A percentile compares a stretch with the other conserved stretches of the same genome.
These are phyloP conservation scores for Champsocephalus esox DNA, from an alignment of 2,797 vertebrate genomes.

Conservation along the genomic window DNA sequence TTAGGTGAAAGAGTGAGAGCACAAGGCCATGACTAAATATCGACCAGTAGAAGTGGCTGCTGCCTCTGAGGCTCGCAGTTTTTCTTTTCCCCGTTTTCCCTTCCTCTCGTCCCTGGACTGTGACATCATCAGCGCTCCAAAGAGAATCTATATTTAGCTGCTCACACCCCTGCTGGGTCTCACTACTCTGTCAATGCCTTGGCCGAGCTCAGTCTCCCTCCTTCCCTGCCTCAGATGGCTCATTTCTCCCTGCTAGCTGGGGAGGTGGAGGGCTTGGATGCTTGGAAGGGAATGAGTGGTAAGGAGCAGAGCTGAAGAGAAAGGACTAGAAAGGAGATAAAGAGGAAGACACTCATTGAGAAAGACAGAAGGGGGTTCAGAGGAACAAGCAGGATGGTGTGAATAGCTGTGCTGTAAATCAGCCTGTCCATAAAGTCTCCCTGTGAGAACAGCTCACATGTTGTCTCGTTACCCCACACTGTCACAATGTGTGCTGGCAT, in stretches of 20 bases:
- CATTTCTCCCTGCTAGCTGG: conserved; percentile 54
- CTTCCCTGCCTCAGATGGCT: conserved; percentile 63
- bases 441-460: conserved; percentile 65
- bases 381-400: conserved; percentile 64
- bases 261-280: conserved; percentile 36
- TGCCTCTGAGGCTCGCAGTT: conserved; percentile 58
- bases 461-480: conserved; percentile 66
- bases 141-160: conserved; percentile 87
- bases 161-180: conserved; percentile 79
- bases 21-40: conserved; percentile 18
- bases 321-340: conserved; percentile 54
- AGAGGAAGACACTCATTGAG: conserved; percentile 61
- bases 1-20: conserved; percentile 23
- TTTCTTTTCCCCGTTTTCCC: conserved; percentile 53
- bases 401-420: conserved; percentile 78
- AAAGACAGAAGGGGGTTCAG: conserved; percentile 57
- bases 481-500: conserved; percentile 57
- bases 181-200: conserved; percentile 82
- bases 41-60: conserved; percentile 43
- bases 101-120: conserved; percentile 63
- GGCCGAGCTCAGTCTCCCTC: conserved; percentile 63
- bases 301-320: conserved; percentile 35
- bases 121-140: conserved; percentile 86
- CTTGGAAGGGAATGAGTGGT: conserved; percentile 24
- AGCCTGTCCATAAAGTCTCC: conserved; percentile 69